Percentiles rank a stretch among this genome's conserved stretches.
These are phyloP conservation scores for Varanus komodoensis DNA, from an alignment of 2,113 vertebrate genomes.

Conservation along the genomic window DNA sequence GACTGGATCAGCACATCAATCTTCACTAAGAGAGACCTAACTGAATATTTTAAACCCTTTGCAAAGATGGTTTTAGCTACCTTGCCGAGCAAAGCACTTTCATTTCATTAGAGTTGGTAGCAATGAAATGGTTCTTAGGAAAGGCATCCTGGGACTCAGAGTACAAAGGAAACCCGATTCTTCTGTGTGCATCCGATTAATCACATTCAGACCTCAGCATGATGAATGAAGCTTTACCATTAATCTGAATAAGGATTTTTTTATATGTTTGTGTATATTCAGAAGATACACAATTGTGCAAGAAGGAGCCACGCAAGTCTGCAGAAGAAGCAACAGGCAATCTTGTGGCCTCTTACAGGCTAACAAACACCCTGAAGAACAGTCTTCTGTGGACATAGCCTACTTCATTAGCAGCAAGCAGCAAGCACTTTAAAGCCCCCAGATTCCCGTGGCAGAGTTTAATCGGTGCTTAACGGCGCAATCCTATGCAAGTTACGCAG, in stretches of 20 bases:
- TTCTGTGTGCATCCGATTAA: background rate
- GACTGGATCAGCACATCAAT: background rate
- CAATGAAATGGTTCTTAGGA: background rate
- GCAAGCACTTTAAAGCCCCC: background rate
- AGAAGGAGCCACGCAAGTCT: background rate
- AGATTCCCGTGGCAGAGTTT: background rate
- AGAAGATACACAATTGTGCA: too few species aligned
- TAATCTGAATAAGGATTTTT: background rate
- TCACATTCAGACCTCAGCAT: background rate
- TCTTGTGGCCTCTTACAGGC: too few species aligned
- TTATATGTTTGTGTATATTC: too few species aligned
- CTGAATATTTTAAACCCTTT: constrained; percentile 30
- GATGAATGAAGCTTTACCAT: background rate
- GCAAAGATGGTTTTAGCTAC: constrained; percentile 10
- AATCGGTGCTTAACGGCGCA: background rate
- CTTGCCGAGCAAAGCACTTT: constrained; percentile 2
- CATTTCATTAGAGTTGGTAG: background rate
- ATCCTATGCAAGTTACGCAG: background rate
- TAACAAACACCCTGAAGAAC: too few species aligned
- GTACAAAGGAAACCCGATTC: background rate
- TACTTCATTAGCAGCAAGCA: background rate
- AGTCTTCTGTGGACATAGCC: too few species aligned
- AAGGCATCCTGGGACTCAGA: constrained; percentile 6
- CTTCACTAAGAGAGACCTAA: constrained; percentile 7
- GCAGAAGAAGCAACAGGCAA: too few species aligned